Evolutionary conservation across 2,113 vertebrate species (phyloP).

Genomic region (Cottus gobio): DNA sequence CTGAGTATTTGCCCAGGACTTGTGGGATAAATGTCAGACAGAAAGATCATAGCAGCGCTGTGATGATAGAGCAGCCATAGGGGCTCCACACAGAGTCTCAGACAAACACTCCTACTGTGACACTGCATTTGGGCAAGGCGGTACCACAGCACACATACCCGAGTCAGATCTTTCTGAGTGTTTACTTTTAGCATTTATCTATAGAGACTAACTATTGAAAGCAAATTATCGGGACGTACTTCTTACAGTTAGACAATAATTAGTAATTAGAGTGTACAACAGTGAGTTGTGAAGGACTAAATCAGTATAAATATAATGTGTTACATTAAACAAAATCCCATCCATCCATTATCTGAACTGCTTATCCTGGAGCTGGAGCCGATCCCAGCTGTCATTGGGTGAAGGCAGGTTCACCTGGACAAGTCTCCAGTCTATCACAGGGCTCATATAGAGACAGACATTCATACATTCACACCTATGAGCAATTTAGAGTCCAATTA

Average conservation of each 20-base stretch:
- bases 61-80: slow-evolving; percentile 42
- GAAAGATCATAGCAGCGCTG: slow-evolving; percentile 15
- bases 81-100: background rate
- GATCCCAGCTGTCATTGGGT: too few relatives aligned
- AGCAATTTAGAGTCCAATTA: too few relatives aligned
- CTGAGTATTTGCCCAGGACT: slow-evolving; percentile 57
- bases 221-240: background rate
- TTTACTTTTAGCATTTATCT: slow-evolving; percentile 35
- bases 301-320: background rate
- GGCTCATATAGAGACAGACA: too few relatives aligned
- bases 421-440: too few relatives aligned
- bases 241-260: too few relatives aligned
- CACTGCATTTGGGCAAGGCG: slow-evolving; percentile 35
- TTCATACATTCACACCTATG: too few relatives aligned
- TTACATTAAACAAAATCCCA: too few relatives aligned
- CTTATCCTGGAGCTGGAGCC: too few relatives aligned
- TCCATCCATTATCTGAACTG: too few relatives aligned
- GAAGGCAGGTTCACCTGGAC: too few relatives aligned
- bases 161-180: slow-evolving; percentile 29
- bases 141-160: slow-evolving; percentile 42
- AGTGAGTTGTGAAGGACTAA: background rate
- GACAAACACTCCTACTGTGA: slow-evolving; percentile 53
- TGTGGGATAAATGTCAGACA: slow-evolving; percentile 47
- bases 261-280: background rate
- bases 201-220: background rate